phyloP scores from a whole-genome alignment of 2,113 vertebrate species.

The Triplophysa dalaica region DNA sequence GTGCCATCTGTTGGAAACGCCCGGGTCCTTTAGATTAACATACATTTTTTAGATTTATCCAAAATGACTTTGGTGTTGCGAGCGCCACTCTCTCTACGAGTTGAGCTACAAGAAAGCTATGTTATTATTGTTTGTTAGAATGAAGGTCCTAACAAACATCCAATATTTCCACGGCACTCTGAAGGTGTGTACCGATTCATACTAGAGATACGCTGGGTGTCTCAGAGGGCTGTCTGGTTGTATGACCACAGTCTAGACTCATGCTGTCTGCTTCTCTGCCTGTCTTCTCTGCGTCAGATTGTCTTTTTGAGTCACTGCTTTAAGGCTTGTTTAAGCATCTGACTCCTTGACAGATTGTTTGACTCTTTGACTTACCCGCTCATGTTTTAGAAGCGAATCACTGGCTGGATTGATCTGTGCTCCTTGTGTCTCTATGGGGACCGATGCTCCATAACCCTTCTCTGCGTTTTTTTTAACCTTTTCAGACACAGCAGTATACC shows the following conservation, averaged over 20 bases:
- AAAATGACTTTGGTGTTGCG: neutral
- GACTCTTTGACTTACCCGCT: slow-evolving; percentile 56
- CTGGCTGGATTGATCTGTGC: slow-evolving; percentile 31
- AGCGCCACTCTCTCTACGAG: too few relatives aligned
- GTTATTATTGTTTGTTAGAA: neutral
- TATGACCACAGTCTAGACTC: slow-evolving; percentile 45
- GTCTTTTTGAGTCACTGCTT: slow-evolving; percentile 31
- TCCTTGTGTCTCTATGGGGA: neutral
- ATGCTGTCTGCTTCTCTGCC: slow-evolving; percentile 38
- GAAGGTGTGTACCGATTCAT: slow-evolving; percentile 27
- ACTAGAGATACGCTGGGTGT: neutral
- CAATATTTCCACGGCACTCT: neutral
- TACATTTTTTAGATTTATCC: too few relatives aligned
- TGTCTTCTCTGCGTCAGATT: slow-evolving; percentile 42
- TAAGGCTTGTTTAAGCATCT: neutral
- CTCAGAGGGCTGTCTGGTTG: slow-evolving; percentile 38
- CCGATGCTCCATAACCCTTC: neutral
- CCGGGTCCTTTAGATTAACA: neutral
- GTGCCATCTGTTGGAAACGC: neutral
- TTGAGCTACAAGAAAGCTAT: too few relatives aligned
- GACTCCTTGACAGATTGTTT: slow-evolving; percentile 54
- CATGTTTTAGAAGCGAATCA: slow-evolving; percentile 40
- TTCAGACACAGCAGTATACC: slow-evolving; percentile 38
- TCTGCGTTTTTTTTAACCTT: slow-evolving; percentile 30
- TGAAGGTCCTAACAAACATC: neutral